Conservation (phyloP, 2,797 vertebrate species). For the Ambastaia sidthimunki region DNA sequence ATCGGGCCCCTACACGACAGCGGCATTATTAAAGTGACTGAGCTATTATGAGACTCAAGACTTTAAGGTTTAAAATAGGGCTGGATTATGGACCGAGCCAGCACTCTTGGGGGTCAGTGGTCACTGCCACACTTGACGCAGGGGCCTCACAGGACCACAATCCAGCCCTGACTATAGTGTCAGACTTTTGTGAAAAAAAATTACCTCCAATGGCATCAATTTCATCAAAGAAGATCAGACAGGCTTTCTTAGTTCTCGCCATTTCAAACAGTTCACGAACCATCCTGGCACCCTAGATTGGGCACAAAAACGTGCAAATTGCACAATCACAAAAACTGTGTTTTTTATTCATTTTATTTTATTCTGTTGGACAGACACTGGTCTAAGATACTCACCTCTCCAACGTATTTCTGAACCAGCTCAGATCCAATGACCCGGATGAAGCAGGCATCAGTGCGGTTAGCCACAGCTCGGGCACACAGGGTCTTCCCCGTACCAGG, state of each 20-base stretch:
- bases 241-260: conserved; percentile 98
- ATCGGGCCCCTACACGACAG: conserved; percentile 86
- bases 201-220: conserved; percentile 98
- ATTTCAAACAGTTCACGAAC: conserved; percentile 99
- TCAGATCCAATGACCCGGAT: conserved; percentile 97
- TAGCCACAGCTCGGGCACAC: conserved; percentile 95
- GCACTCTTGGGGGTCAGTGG: neutral
- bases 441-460: conserved; percentile 97
- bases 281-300: conserved; percentile 92
- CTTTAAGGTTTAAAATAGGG: neutral
- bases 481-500: conserved; percentile 98
- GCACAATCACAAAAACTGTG: neutral
- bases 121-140: neutral
- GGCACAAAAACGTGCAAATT: neutral
- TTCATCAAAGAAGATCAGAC: conserved; percentile 99
- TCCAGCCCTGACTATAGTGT: neutral
- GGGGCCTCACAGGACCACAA: neutral
- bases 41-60: neutral
- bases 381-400: conserved; percentile 84
- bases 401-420: conserved; percentile 97
- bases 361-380: neutral
- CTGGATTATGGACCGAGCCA: neutral
- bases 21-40: neutral
- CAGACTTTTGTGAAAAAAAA: neutral
- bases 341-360: neutral